Evolutionary conservation across 92 coral and sea anemone genomes (phyloP).

Genomic region (Epizoanthus scotinus): DNA sequence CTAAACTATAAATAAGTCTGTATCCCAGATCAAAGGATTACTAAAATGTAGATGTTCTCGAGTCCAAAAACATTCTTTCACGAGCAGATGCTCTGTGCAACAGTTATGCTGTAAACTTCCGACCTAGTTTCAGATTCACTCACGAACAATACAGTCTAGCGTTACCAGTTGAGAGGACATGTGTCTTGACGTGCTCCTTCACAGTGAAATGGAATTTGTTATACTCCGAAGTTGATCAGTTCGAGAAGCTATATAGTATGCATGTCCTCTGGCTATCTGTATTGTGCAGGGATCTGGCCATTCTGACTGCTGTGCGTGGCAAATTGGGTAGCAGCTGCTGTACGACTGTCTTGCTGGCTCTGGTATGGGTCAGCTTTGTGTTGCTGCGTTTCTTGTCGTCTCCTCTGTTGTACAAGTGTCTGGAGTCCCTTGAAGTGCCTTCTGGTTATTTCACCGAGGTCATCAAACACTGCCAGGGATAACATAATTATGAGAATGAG

Average conservation of each 20-base stretch:
- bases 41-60: too few species aligned
- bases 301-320: background rate
- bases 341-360: constrained; percentile 9
- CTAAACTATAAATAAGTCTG: too few species aligned
- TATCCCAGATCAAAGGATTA: too few species aligned
- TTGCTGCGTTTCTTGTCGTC: constrained; percentile 28
- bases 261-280: constrained; percentile 10
- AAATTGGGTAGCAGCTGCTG: constrained; percentile 5
- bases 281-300: constrained; percentile 2
- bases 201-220: too few species aligned
- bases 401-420: constrained; percentile 69
- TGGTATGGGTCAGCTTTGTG: background rate
- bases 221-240: background rate
- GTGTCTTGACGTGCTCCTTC: too few species aligned
- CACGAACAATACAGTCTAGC: too few species aligned
- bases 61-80: too few species aligned
- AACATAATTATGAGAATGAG: background rate
- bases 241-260: background rate
- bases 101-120: too few species aligned
- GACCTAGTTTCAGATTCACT: too few species aligned
- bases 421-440: constrained; percentile 92
- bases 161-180: too few species aligned
- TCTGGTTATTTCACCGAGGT: constrained; percentile 87
- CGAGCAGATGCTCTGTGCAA: too few species aligned
- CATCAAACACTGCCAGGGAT: constrained; percentile 77